Evolutionary conservation across 2,797 vertebrate species (phyloP).

Genomic region (Fundulus diaphanus): DNA sequence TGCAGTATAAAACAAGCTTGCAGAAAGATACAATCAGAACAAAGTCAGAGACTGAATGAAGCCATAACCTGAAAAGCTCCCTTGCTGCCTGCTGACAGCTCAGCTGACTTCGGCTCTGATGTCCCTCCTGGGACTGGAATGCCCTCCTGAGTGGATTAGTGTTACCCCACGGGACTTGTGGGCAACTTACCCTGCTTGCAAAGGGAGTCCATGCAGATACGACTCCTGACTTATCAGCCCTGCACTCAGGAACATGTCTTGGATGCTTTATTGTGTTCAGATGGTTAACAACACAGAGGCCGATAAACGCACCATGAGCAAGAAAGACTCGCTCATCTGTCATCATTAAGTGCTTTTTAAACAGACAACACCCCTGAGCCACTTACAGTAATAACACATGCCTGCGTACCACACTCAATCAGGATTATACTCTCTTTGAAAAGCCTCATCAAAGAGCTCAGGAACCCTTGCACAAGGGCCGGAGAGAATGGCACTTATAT

Average conservation of each 20-base stretch:
- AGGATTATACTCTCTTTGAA: constrained; percentile 27
- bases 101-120: constrained; percentile 27
- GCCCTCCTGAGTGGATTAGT: constrained; percentile 45
- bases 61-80: constrained; percentile 17
- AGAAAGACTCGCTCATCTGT: constrained; percentile 2
- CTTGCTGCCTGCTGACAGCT: constrained; percentile 26
- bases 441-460: constrained; percentile 14
- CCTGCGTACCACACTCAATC: constrained; percentile 12
- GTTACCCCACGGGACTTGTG: constrained; percentile 46
- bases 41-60: constrained; percentile 20
- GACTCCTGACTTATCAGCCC: background rate
- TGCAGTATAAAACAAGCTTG: background rate
- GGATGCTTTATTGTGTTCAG: constrained; percentile 23
- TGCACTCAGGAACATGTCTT: background rate
- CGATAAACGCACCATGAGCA: background rate
- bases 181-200: constrained; percentile 6
- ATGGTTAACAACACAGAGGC: constrained; percentile 5
- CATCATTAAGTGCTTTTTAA: constrained; percentile 11
- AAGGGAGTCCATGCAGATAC: background rate
- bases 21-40: background rate
- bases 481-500: constrained; percentile 3
- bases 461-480: constrained; percentile 2
- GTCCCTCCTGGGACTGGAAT: constrained; percentile 48
- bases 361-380: constrained; percentile 34
- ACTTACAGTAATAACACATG: constrained; percentile 11